phyloP scores from a whole-genome alignment of 2,113 vertebrate genomes.

The Platichthys flesus region DNA sequence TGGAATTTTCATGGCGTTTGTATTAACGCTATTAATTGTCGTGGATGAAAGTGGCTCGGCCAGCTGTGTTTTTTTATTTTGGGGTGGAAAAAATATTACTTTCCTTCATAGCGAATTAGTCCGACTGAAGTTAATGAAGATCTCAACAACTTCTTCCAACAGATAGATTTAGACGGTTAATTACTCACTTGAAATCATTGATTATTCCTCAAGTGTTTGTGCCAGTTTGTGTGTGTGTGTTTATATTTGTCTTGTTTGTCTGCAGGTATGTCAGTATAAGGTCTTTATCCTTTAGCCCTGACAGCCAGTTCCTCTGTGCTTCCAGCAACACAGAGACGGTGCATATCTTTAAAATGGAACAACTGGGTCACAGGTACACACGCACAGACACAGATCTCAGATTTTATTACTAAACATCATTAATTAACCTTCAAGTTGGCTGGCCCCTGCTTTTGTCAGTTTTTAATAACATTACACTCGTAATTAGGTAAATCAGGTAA shows the following conservation, averaged over 20 bases:
- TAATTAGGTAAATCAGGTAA: neutral
- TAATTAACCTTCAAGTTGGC: neutral
- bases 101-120: too few relatives aligned
- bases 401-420: neutral
- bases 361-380: conserved; percentile 84
- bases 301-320: conserved; percentile 94
- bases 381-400: neutral
- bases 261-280: conserved; percentile 94
- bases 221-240: neutral
- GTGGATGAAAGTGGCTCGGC: too few relatives aligned
- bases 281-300: conserved; percentile 94
- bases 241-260: neutral
- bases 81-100: too few relatives aligned
- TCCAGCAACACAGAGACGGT: conserved; percentile 97
- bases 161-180: too few relatives aligned
- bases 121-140: too few relatives aligned
- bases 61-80: too few relatives aligned
- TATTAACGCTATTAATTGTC: too few relatives aligned
- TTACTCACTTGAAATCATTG: too few relatives aligned
- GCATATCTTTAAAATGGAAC: conserved; percentile 95
- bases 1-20: too few relatives aligned
- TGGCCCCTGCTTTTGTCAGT: neutral
- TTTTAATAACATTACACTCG: neutral
- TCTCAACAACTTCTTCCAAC: too few relatives aligned
- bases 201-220: too few relatives aligned